Percentiles rank a stretch among this genome's conserved stretches.
Evolutionary conservation across 2,888 invertebrate species (phyloP).

Genomic region (Volucella inflata): DNA sequence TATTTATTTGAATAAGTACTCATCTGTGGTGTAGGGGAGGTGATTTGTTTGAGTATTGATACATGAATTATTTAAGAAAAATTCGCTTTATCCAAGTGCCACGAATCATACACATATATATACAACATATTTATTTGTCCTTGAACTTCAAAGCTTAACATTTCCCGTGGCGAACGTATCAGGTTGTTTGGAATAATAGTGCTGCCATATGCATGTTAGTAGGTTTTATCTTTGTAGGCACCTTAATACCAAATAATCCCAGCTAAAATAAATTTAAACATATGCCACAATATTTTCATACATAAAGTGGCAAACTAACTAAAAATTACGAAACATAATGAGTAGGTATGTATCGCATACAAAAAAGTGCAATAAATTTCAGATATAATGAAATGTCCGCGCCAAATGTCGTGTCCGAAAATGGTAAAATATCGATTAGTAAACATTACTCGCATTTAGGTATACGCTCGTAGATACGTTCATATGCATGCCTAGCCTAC

Average conservation of each 20-base stretch:
- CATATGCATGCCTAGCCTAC: no score
- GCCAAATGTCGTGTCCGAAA: constrained; percentile 47
- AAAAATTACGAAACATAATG: constrained; percentile 29
- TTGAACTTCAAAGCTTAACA: constrained; percentile 77
- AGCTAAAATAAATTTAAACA: neutral
- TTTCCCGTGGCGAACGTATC: constrained; percentile 47
- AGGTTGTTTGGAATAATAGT: constrained; percentile 33
- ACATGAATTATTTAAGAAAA: constrained; percentile 44
- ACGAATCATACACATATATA: constrained; percentile 66
- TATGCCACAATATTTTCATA: constrained; percentile 42
- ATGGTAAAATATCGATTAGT: constrained; percentile 52
- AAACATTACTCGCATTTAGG: constrained; percentile 21
- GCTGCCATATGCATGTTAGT: neutral
- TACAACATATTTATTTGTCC: constrained; percentile 64
- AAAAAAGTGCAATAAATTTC: constrained; percentile 19
- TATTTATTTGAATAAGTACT: no score
- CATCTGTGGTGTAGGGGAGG: no score
- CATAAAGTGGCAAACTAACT: neutral
- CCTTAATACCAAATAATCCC: neutral
- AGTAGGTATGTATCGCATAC: neutral
- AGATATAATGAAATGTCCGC: constrained; percentile 18
- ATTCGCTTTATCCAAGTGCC: constrained; percentile 58
- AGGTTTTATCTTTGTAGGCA: neutral
- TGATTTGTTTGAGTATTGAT: neutral
- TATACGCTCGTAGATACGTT: no score